phyloP scores from a whole-genome alignment of 2,113 vertebrate species.

The Chaetops frenatus region DNA sequence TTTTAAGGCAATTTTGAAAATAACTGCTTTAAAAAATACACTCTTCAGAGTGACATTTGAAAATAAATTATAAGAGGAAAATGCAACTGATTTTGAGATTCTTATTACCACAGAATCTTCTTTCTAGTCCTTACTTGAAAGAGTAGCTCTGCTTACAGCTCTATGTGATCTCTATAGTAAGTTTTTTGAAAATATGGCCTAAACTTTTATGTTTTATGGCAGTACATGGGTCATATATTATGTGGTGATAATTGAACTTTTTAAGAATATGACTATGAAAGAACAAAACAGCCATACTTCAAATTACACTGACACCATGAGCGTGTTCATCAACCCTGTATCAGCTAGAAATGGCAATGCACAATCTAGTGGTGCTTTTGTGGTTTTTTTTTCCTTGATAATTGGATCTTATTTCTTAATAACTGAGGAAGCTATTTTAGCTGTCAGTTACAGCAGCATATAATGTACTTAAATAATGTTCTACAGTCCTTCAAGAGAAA shows the following conservation, averaged over 20 bases:
- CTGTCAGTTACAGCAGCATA: not conserved
- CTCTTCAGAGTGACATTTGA: not conserved
- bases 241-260: not conserved
- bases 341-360: not conserved
- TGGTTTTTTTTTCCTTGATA: fast-evolving
- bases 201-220: not conserved
- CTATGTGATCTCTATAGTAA: not conserved
- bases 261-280: not conserved
- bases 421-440: not conserved
- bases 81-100: not conserved
- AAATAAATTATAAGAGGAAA: not conserved
- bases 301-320: not conserved
- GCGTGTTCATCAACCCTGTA: not conserved
- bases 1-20: not conserved
- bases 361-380: not conserved
- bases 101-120: not conserved
- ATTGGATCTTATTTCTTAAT: not conserved
- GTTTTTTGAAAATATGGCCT: not conserved
- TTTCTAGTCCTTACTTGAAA: not conserved
- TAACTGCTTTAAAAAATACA: not conserved
- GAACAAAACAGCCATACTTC: not conserved
- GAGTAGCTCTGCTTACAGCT: not conserved
- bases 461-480: not conserved
- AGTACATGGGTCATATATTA: not conserved
- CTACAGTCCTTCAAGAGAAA: not conserved